Evolutionary conservation across 1,140 invertebrate species (phyloP), one percentile per base, ranked within the genome.

Genomic region (Trichogramma pretiosum): DNA sequence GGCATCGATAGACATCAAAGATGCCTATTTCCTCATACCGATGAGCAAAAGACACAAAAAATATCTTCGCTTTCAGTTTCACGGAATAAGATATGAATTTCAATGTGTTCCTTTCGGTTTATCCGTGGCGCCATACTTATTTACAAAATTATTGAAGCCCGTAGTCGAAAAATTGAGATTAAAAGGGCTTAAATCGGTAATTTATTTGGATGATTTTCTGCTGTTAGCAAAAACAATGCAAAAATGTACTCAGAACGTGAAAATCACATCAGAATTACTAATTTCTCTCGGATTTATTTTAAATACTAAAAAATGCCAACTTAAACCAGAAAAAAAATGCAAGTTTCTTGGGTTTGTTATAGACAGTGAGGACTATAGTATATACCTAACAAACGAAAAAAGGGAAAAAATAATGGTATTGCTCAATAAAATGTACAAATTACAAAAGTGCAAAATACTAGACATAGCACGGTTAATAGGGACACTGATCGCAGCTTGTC

Each of bases 241-340:
- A n/a, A n/a, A n/a, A n/a, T n/a, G n/a, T n/a, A n/a, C n/a, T n/a
- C n/a, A n/a, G n/a, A n/a, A n/a, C n/a, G n/a, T n/a, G n/a, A n/a
- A n/a, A n/a, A n/a, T n/a, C n/a, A n/a, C n/a, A n/a, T n/a, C n/a
- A n/a, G n/a, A n/a, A n/a, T n/a, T n/a, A n/a, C n/a, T n/a, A n/a
- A n/a, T n/a, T n/a, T n/a, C n/a, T n/a, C n/a, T n/a, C n/a, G 61
- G 59, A 10, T 59, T 62, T 46, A 39, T 52, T 18, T 41, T 57
- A 10, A 62, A 60, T 51, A 2, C 23, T 4, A 28, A 30, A 26
- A 54, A 59, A 44, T 52, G 49, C 48, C 36, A 43, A 13, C 30
- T 55, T 17, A 32, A 14, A 38, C 56, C n/a, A 37, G 19, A 11
- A 34, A 35, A 23, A 24, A 2, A 3, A 45, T 32, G 42, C 43